A percentile compares a stretch with the other conserved stretches of the same genome.
These are phyloP conservation scores for Monarcha castaneiventris DNA, from an alignment of 2,113 vertebrate species.

Conservation along the genomic window DNA sequence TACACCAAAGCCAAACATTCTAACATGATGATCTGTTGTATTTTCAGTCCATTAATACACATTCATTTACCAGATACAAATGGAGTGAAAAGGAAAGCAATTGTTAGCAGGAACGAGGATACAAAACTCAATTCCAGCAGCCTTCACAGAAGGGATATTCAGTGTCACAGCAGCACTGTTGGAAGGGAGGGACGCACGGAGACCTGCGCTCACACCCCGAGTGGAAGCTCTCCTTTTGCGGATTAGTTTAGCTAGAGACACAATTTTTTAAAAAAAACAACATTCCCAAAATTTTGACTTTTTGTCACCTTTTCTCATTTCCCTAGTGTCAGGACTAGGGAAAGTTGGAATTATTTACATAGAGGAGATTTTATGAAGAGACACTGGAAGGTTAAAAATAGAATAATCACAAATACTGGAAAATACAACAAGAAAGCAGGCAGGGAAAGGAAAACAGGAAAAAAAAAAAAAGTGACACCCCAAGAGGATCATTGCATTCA, in stretches of 20 bases:
- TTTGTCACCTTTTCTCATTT: background rate
- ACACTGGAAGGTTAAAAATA: background rate
- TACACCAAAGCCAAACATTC: background rate
- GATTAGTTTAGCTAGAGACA: background rate
- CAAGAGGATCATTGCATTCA: background rate
- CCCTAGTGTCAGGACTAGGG: background rate
- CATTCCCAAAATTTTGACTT: background rate
- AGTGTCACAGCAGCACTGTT: background rate
- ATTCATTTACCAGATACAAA: constrained; percentile 34
- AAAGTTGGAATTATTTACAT: background rate
- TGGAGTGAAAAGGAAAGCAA: background rate
- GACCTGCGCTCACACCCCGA: background rate
- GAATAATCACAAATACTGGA: background rate
- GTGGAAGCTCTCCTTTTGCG: constrained; percentile 13
- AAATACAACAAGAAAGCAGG: constrained; percentile 2
- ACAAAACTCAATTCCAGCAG: constrained; percentile 35
- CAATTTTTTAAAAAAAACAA: background rate
- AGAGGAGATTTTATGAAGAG: background rate
- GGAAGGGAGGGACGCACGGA: background rate
- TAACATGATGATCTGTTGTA: background rate
- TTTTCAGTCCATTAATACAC: constrained; percentile 56
- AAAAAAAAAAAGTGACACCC: background rate
- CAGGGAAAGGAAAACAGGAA: background rate
- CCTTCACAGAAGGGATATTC: constrained; percentile 67
- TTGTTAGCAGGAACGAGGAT: background rate